Conservation (phyloP, 2,797 vertebrate genomes). For the Sebastes minor region DNA sequence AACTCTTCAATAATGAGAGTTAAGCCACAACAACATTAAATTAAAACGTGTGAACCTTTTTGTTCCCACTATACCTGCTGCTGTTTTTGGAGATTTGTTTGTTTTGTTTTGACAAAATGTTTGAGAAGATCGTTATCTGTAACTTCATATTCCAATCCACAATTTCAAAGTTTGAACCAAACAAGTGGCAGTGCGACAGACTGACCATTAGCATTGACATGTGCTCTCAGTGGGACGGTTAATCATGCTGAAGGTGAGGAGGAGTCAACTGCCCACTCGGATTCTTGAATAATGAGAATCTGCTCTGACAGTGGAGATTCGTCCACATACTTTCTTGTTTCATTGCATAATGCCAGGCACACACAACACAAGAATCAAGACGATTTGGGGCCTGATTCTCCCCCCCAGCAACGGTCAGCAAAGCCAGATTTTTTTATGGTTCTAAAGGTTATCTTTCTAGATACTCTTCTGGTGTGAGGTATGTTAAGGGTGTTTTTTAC, state of each 20-base stretch:
- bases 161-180: neutral
- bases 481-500: no score
- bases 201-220: neutral
- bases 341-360: neutral
- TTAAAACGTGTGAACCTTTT: neutral
- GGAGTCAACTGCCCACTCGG: slow-evolving; percentile 1
- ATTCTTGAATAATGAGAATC: neutral
- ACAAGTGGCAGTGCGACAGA: neutral
- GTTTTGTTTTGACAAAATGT: no score
- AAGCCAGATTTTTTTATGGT: no score
- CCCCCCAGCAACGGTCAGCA: no score
- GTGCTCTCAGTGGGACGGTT: slow-evolving; percentile 1
- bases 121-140: neutral
- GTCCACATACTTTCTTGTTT: neutral
- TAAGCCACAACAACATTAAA: neutral
- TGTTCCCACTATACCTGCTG: neutral
- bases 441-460: no score
- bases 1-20: neutral
- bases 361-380: no score
- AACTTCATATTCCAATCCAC: neutral
- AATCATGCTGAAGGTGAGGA: neutral
- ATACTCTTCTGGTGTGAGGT: no score
- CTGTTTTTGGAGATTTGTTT: neutral
- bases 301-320: neutral
- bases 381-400: no score